Base-by-base conservation (phyloP, 2,888 invertebrate genomes). In the Rhagonycha lutea region DNA sequence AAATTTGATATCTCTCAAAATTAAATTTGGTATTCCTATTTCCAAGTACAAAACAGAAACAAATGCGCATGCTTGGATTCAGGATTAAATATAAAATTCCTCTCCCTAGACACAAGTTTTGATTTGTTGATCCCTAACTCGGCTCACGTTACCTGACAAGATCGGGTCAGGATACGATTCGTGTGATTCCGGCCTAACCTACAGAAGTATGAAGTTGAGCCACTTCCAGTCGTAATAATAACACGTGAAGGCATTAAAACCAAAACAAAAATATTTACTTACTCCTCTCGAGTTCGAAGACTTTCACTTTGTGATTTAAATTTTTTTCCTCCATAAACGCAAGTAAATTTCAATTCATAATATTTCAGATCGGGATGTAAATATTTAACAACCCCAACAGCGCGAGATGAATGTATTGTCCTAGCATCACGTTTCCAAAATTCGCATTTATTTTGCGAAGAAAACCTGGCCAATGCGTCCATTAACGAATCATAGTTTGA, bases 341-440 rank as follows among this genome's bases (percentile, higher is more conserved):
- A 82, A 63, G 78, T 79, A 26, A 80, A 78, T 62, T 80, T 82
- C 28, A 82, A 68, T 73, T 82, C 82, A 32, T 78, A 80, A 75
- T 81, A 82, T 12, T 79, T 72, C 69, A 82, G 72, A 74, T 75
- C 73, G n/a, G 76, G 74, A 72, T 76, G 73, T 28, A 78, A 62
- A 68, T 60, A 69, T 63, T 74, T 78, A 11, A 65, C 28, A 3
- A 73, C 63, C 9, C 78, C 78, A 29, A 60, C 18, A 11, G 61
- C 60, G 24, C 80, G 75, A 73, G 79, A 74, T 29, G 80, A 72
- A 29, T 73, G 70, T 60, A 81, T 81, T 28, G 81, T 76, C 72
- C 80, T 79, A 7, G 79, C 80, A 69, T 81, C 81, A 67, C 81
- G 79, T 67, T 81, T 82, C 63, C 80, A 79, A 75, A 80, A 81